Evolutionary conservation across 1,140 invertebrate genomes (phyloP).

Genomic region (Meteorus sp.): DNA sequence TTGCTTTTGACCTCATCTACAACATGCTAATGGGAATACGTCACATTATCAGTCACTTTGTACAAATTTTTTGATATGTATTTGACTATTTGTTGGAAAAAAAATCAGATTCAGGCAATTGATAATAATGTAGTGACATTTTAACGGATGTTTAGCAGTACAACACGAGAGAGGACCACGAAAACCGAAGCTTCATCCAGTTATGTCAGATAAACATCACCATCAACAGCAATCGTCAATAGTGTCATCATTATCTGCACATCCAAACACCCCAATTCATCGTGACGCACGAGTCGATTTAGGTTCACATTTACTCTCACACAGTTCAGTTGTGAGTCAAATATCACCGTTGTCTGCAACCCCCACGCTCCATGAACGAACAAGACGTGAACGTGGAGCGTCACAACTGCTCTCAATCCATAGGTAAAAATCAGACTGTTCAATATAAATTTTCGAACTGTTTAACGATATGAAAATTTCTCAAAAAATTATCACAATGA

Average conservation of each 20-base stretch:
- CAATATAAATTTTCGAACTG: too few species aligned
- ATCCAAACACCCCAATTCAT: slow-evolving; percentile 39
- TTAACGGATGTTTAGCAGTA: slow-evolving; percentile 72
- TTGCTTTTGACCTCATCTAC: too few species aligned
- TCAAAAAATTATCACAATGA: too few species aligned
- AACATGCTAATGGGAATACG: too few species aligned
- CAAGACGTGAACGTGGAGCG: slow-evolving; percentile 35
- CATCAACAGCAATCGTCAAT: slow-evolving; percentile 40
- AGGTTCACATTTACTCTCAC: slow-evolving; percentile 32
- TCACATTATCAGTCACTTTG: too few species aligned
- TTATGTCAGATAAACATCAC: slow-evolving; percentile 45
- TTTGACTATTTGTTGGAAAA: too few species aligned
- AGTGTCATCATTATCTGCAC: slow-evolving; percentile 42
- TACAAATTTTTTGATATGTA: too few species aligned
- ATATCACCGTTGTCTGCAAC: slow-evolving; percentile 38
- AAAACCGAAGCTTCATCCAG: slow-evolving; percentile 74
- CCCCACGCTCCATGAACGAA: slow-evolving; percentile 38
- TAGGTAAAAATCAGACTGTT: slow-evolving; percentile 42
- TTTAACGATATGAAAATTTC: too few species aligned
- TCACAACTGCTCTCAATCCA: slow-evolving; percentile 40
- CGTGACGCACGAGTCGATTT: slow-evolving; percentile 40
- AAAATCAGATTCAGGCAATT: too few species aligned
- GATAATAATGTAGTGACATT: slow-evolving; percentile 20
- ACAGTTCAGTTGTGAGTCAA: slow-evolving; percentile 29
- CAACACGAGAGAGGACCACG: slow-evolving; percentile 96